These are phyloP conservation scores for Aphaenogaster rudis DNA, from an alignment of 1,140 invertebrate genomes.

Conservation along the genomic window DNA sequence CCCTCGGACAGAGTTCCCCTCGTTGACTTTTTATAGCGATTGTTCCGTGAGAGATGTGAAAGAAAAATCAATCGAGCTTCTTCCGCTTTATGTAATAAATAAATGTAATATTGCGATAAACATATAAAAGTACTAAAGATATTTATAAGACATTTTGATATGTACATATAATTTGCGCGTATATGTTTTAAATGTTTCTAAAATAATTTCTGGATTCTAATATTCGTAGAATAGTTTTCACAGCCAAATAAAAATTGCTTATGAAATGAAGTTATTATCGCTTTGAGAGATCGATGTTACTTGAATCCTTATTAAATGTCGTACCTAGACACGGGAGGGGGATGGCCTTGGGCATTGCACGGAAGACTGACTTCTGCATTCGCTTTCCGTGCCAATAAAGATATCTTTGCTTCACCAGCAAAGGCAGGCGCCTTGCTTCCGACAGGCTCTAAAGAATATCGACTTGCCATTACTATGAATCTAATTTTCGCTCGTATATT, in stretches of 20 bases:
- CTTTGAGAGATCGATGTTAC: constrained; percentile 13
- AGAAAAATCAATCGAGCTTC: neutral
- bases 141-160: neutral
- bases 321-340: constrained; percentile 91
- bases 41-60: neutral
- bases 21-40: neutral
- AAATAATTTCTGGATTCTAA: neutral
- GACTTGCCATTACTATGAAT: constrained; percentile 85
- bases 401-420: constrained; percentile 81
- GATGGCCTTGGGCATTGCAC: constrained; percentile 91
- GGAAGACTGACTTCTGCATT: constrained; percentile 88
- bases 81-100: neutral
- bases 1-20: constrained; percentile 70
- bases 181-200: neutral
- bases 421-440: constrained; percentile 82
- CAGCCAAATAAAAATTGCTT: neutral
- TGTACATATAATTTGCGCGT: neutral
- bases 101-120: neutral
- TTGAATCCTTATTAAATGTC: constrained; percentile 67
- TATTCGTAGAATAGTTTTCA: neutral
- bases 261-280: neutral
- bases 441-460: constrained; percentile 83
- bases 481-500: constrained; percentile 18
- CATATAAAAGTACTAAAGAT: neutral
- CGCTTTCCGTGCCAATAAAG: constrained; percentile 79